These are phyloP conservation scores for Stomatorhinus ivindoensis DNA, from an alignment of 2,113 vertebrate genomes.

Conservation along the genomic window DNA sequence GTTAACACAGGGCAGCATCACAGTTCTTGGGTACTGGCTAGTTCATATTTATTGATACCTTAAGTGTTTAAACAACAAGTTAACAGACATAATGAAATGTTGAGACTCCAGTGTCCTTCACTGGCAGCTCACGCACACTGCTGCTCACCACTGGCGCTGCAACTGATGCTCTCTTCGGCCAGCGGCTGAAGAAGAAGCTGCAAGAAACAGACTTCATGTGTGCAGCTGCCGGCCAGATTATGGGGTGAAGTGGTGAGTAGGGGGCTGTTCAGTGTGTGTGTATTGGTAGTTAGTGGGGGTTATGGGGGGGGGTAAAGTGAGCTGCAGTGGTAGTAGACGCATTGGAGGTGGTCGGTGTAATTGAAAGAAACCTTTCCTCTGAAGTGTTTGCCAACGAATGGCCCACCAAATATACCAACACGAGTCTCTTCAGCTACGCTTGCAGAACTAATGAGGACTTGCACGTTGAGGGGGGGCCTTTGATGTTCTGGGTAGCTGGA, in stretches of 20 bases:
- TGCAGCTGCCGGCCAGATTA: conserved; percentile 71
- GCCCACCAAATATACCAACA: conserved; percentile 68
- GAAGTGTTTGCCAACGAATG: conserved; percentile 68
- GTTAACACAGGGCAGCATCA: neutral
- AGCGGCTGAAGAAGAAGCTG: conserved; percentile 43
- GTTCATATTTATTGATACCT: neutral
- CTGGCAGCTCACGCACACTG: neutral
- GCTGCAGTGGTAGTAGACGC: conserved; percentile 48
- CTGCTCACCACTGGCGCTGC: conserved; percentile 46
- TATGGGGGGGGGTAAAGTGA: conserved; percentile 46
- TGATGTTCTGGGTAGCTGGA: conserved; percentile 72
- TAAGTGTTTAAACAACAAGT: neutral
- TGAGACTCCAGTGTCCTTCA: neutral
- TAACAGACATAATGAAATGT: neutral
- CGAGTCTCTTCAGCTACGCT: conserved; percentile 66
- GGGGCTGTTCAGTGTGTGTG: neutral
- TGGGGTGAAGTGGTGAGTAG: conserved; percentile 58
- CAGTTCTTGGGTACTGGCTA: neutral
- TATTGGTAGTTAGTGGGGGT: conserved; percentile 49
- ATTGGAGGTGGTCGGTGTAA: conserved; percentile 47
- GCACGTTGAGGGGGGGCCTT: conserved; percentile 58
- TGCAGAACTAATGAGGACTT: conserved; percentile 72
- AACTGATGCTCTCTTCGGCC: conserved; percentile 60
- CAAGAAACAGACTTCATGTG: conserved; percentile 51
- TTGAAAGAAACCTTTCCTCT: conserved; percentile 67